Conservation (phyloP, 1,140 invertebrate genomes). For the Drosophila cardini region DNA sequence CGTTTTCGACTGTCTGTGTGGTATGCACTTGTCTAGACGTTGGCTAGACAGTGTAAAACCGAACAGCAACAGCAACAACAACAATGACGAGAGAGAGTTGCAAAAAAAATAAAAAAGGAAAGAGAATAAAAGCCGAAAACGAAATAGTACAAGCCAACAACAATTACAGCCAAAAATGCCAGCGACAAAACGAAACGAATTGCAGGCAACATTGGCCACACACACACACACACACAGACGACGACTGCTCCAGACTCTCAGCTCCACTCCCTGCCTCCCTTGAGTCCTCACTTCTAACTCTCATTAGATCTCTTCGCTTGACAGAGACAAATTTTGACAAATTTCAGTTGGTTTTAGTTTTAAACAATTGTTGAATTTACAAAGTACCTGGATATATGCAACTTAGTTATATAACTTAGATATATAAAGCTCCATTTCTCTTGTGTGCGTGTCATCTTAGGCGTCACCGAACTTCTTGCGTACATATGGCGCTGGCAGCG, state of each 20-base stretch:
- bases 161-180: conserved; percentile 75
- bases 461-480: conserved; percentile 87
- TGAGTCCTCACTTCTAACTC: conserved; percentile 9
- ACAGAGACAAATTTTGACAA: conserved; percentile 73
- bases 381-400: conserved; percentile 3
- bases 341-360: background rate
- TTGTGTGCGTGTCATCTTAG: background rate
- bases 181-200: conserved; percentile 78
- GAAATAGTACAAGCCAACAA: conserved; percentile 50
- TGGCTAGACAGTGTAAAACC: conserved; percentile 84
- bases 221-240: conserved; percentile 24
- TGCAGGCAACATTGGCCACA: conserved; percentile 69
- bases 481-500: conserved; percentile 87
- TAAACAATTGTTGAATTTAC: conserved; percentile 15
- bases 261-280: conserved; percentile 7
- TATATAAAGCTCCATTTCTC: background rate
- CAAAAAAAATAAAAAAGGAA: conserved; percentile 24
- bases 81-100: conserved; percentile 12
- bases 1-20: conserved; percentile 72
- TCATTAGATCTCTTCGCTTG: conserved; percentile 11
- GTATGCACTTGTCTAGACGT: conserved; percentile 83
- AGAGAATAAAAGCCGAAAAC: conserved; percentile 32
- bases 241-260: background rate
- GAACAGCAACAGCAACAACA: conserved; percentile 74
- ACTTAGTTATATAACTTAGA: background rate